phyloP scores from a whole-genome alignment of 2,888 invertebrate species.

The Endomychus coccineus region DNA sequence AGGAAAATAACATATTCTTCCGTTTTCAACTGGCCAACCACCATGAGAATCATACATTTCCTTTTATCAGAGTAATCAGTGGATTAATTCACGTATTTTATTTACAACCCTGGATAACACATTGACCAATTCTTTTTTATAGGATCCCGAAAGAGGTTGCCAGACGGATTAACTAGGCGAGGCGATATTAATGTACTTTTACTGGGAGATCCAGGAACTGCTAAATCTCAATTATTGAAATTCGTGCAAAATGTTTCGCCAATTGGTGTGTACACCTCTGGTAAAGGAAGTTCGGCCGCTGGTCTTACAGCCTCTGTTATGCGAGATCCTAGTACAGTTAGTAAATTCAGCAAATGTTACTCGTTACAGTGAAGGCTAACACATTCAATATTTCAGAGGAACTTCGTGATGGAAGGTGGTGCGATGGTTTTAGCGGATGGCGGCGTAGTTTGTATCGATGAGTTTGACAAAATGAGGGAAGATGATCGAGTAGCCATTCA shows the following conservation, averaged over 20 bases:
- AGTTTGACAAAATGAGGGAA: slow-evolving; percentile 99
- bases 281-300: slow-evolving; percentile 99
- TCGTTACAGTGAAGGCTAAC: too few species aligned
- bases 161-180: slow-evolving; percentile 90
- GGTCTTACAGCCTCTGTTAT: slow-evolving; percentile 97
- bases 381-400: slow-evolving; percentile 54
- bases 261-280: slow-evolving; percentile 94
- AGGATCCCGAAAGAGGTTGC: slow-evolving; percentile 77
- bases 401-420: slow-evolving; percentile 97
- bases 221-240: slow-evolving; percentile 96
- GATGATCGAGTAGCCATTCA: slow-evolving; percentile 99
- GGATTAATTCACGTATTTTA: too few species aligned
- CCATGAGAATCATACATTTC: too few species aligned
- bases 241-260: slow-evolving; percentile 95
- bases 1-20: too few species aligned
- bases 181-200: slow-evolving; percentile 95
- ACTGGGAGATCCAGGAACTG: slow-evolving; percentile 97
- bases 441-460: slow-evolving; percentile 98
- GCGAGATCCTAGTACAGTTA: slow-evolving; percentile 84
- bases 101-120: not conserved
- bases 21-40: too few species aligned
- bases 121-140: slow-evolving; percentile 10
- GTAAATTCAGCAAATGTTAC: too few species aligned
- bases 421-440: slow-evolving; percentile 99
- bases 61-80: too few species aligned